Conservation (phyloP, 2,113 vertebrate genomes). For the Pteropus alecto region DNA sequence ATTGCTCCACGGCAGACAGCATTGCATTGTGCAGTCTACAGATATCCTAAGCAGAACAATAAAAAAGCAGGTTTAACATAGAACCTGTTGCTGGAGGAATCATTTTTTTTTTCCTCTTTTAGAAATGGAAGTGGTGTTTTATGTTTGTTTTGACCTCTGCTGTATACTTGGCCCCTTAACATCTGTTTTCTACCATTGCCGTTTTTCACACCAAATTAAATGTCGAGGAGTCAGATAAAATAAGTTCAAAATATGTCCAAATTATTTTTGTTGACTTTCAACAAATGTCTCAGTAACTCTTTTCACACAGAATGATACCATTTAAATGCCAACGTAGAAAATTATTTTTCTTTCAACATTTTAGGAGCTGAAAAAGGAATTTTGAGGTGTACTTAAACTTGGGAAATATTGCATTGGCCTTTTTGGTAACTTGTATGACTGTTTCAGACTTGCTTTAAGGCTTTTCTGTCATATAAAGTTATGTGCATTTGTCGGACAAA, state of each 20-base stretch:
- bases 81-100: conserved; percentile 87
- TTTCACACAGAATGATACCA: conserved; percentile 62
- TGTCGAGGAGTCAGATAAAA: conserved; percentile 87
- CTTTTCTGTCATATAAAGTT: conserved; percentile 52
- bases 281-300: conserved; percentile 80
- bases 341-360: conserved; percentile 72
- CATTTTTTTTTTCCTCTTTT: conserved; percentile 27
- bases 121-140: conserved; percentile 83
- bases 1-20: conserved; percentile 85
- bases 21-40: conserved; percentile 86
- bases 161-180: conserved; percentile 85
- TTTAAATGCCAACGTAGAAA: conserved; percentile 78
- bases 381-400: conserved; percentile 71
- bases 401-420: conserved; percentile 67
- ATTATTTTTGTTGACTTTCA: conserved; percentile 85
- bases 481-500: conserved; percentile 73
- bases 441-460: conserved; percentile 69
- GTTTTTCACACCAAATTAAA: conserved; percentile 91
- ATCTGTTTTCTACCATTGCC: conserved; percentile 87
- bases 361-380: conserved; percentile 74
- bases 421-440: conserved; percentile 63
- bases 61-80: conserved; percentile 86
- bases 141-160: conserved; percentile 87
- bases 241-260: conserved; percentile 86
- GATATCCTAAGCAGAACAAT: conserved; percentile 87